Conservation (phyloP, 2,113 vertebrate genomes). For the Orthochromis indermauri region DNA sequence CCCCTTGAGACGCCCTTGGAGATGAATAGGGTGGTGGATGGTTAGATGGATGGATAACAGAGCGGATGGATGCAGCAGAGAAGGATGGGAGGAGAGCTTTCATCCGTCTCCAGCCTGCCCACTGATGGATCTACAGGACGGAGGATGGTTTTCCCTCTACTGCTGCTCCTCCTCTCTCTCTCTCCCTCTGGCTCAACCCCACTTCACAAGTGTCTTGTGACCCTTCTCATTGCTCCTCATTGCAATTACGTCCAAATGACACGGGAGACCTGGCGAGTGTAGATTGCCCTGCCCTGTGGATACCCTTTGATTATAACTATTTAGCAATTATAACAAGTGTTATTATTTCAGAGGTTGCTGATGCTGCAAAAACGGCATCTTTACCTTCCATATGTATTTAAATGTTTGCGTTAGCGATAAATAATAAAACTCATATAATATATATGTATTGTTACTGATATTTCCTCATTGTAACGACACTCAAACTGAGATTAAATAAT, state of each 20-base stretch:
- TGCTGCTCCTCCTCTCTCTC: slow-evolving; percentile 8
- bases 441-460: not conserved
- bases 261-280: not conserved
- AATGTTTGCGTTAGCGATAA: not conserved
- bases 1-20: slow-evolving; percentile 38
- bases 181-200: not conserved
- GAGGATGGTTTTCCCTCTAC: not conserved
- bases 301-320: not conserved
- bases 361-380: not conserved
- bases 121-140: slow-evolving; percentile 27
- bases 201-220: not conserved
- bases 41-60: not conserved
- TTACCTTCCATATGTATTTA: not conserved
- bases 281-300: not conserved
- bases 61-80: slow-evolving; percentile 46
- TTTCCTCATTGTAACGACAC: not conserved
- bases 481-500: not conserved
- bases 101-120: slow-evolving; percentile 36
- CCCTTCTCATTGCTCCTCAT: not conserved
- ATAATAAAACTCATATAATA: not conserved
- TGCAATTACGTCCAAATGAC: not conserved
- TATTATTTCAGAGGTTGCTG: not conserved
- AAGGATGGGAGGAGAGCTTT: slow-evolving; percentile 15
- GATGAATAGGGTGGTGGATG: not conserved
- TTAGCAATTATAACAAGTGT: not conserved